Percentiles rank a stretch among this genome's conserved stretches.
Conservation (phyloP, 2,888 invertebrate genomes). For the Zelleria hepariella region DNA sequence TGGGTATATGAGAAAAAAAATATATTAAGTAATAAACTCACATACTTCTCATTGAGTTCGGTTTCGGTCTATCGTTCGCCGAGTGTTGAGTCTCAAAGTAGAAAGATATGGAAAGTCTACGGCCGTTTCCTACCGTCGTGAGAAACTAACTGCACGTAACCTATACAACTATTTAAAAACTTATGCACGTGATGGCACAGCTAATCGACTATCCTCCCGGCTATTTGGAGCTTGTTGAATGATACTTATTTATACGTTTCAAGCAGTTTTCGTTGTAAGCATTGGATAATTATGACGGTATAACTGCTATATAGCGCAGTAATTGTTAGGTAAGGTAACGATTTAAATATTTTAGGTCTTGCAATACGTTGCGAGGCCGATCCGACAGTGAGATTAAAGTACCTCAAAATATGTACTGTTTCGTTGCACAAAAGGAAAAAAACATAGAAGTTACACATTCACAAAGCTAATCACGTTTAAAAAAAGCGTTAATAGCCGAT, state of each 20-base stretch:
- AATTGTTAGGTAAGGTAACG: background rate
- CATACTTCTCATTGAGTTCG: no score
- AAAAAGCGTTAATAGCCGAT: no score
- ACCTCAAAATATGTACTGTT: background rate
- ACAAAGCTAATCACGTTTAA: background rate
- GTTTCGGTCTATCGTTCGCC: no score
- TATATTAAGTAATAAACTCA: no score
- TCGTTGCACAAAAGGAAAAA: background rate
- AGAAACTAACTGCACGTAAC: no score
- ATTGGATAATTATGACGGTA: background rate
- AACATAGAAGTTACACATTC: background rate
- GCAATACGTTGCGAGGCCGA: background rate
- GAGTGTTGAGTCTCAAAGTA: no score
- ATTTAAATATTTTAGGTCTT: background rate
- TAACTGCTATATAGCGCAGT: background rate
- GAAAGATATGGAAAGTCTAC: no score
- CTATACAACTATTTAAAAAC: background rate
- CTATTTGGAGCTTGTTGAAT: background rate
- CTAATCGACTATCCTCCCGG: background rate
- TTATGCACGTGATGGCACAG: no score
- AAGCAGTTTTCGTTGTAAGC: background rate
- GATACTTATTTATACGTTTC: background rate
- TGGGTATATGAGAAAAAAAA: no score
- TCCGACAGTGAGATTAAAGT: background rate
- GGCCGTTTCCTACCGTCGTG: no score